Evolutionary conservation across 2,888 invertebrate species (phyloP).

Genomic region (Agrochola lota): DNA sequence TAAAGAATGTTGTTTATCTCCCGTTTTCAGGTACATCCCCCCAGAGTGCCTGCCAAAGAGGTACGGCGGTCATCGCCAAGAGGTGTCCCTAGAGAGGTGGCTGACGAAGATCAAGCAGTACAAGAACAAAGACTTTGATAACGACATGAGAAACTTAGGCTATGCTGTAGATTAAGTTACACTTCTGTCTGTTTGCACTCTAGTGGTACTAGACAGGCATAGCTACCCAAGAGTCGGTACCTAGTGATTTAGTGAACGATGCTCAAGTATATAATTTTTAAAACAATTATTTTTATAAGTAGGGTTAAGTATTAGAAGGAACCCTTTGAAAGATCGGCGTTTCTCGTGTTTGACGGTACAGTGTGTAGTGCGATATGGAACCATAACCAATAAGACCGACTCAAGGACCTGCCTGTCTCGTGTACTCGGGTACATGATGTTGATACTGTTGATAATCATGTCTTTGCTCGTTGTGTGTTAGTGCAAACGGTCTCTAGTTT

Average conservation of each 20-base stretch:
- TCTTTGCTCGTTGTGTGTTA: too few species aligned
- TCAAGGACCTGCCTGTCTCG: not conserved
- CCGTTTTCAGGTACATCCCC: slow-evolving; percentile 76
- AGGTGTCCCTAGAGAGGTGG: slow-evolving; percentile 81
- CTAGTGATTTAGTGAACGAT: not conserved
- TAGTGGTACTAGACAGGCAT: not conserved
- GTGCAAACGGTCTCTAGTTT: not conserved
- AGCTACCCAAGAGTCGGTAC: not conserved
- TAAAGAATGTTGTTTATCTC: too few species aligned
- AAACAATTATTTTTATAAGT: not conserved
- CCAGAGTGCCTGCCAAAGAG: slow-evolving; percentile 84
- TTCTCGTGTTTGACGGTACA: too few species aligned
- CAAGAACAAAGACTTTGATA: slow-evolving; percentile 83
- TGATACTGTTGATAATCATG: too few species aligned
- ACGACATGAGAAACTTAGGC: slow-evolving; percentile 82
- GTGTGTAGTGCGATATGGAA: not conserved
- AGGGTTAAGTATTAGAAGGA: not conserved
- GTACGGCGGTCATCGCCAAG: slow-evolving; percentile 82
- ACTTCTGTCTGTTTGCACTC: not conserved
- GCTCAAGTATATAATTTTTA: not conserved
- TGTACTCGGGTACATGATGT: not conserved
- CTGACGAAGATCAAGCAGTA: slow-evolving; percentile 84
- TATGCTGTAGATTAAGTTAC: slow-evolving; percentile 76
- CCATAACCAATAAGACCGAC: not conserved
- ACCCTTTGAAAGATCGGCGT: not conserved